These are phyloP conservation scores for Ridgeia piscesae DNA, from an alignment of 1,140 invertebrate genomes.

Conservation along the genomic window DNA sequence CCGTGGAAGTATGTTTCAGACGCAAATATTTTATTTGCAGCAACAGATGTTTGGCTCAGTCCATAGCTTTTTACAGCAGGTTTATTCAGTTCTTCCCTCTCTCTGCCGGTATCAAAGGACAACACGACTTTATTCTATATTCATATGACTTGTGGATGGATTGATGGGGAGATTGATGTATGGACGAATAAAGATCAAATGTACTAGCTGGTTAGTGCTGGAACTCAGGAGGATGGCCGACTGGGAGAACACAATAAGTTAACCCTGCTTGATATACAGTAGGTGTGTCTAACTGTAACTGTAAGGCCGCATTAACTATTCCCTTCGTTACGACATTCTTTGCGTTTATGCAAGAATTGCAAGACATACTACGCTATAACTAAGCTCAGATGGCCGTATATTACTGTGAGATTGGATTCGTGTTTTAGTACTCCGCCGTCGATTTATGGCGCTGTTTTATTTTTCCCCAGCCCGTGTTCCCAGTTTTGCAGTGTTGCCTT, in stretches of 20 bases:
- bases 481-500: neutral
- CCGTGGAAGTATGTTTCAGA: neutral
- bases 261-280: neutral
- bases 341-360: neutral
- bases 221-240: neutral
- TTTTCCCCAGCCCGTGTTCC: neutral
- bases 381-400: neutral
- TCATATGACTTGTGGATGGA: neutral
- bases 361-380: neutral
- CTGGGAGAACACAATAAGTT: neutral
- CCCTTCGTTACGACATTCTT: neutral
- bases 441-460: neutral
- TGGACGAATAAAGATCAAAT: neutral
- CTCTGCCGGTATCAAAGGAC: neutral
- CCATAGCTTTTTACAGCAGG: neutral
- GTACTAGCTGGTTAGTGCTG: neutral
- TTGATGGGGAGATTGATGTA: neutral
- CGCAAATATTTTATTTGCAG: neutral
- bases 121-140: neutral
- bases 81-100: neutral
- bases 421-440: neutral
- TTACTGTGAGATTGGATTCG: neutral
- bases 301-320: neutral
- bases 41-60: neutral
- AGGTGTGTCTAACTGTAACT: neutral